Conservation (phyloP, 1,140 invertebrate genomes). For the Heliconius hewitsoni region DNA sequence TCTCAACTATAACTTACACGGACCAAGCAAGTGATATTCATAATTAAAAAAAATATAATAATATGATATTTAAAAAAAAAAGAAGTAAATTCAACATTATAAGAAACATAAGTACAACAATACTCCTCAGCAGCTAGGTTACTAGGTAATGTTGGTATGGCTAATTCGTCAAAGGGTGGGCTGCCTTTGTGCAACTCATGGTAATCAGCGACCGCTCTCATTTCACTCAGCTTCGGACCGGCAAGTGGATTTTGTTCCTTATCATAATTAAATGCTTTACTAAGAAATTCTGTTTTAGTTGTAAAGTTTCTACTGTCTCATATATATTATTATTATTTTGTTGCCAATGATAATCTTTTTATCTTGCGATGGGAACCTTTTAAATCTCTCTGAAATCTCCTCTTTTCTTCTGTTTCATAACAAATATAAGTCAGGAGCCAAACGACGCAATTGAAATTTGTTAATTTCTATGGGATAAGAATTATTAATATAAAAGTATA, state of each 20-base stretch:
- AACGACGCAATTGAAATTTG: too few relatives aligned
- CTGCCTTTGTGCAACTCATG: conserved; percentile 73
- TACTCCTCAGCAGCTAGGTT: conserved; percentile 17
- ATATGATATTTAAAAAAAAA: background rate
- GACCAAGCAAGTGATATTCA: too few relatives aligned
- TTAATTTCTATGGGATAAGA: too few relatives aligned
- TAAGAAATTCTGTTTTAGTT: conserved; percentile 15
- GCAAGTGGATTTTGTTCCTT: conserved; percentile 30
- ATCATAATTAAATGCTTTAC: conserved; percentile 28
- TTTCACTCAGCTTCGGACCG: conserved; percentile 29
- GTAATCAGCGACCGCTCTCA: conserved; percentile 57
- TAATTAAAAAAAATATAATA: too few relatives aligned
- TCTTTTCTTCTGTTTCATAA: too few relatives aligned
- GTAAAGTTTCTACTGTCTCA: background rate
- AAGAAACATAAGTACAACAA: background rate
- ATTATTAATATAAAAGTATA: too few relatives aligned
- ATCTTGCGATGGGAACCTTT: background rate
- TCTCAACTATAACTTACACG: too few relatives aligned
- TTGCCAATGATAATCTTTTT: background rate
- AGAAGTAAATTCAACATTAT: too few relatives aligned
- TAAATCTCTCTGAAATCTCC: too few relatives aligned
- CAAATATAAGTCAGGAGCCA: too few relatives aligned
- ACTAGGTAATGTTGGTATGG: conserved; percentile 60
- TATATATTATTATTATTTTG: background rate
- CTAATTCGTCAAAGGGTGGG: conserved; percentile 77